Percentiles rank a stretch among this genome's conserved stretches.
Conservation (phyloP, 2,888 invertebrate species). For the Tetranychus truncatus region DNA sequence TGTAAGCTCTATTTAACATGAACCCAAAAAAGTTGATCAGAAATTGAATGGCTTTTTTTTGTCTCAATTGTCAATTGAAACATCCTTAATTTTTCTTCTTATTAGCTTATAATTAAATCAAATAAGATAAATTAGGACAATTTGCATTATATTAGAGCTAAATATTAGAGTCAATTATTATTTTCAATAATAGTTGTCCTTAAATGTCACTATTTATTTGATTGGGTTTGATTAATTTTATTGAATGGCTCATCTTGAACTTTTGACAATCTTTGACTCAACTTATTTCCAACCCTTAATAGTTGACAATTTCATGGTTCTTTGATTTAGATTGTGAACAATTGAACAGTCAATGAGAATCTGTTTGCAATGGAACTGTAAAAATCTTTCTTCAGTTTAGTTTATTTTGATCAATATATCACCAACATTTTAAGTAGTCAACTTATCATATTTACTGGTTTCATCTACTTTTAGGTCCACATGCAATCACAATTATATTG, state of each 20-base stretch:
- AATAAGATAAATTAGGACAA: too few relatives aligned
- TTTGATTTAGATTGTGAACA: not conserved
- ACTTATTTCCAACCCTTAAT: not conserved
- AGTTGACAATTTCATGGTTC: not conserved
- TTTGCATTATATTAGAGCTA: too few relatives aligned
- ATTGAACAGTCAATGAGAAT: not conserved
- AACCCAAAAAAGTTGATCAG: not conserved
- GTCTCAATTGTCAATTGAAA: too few relatives aligned
- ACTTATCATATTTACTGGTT: not conserved
- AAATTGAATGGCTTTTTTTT: not conserved
- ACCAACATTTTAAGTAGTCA: not conserved
- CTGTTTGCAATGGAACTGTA: not conserved
- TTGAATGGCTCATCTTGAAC: not conserved
- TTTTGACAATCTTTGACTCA: too few relatives aligned
- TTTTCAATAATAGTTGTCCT: too few relatives aligned
- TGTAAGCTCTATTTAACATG: too few relatives aligned
- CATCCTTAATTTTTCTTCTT: too few relatives aligned
- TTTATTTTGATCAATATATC: too few relatives aligned
- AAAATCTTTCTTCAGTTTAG: slow-evolving; percentile 7
- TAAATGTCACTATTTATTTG: not conserved
- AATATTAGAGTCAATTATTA: too few relatives aligned
- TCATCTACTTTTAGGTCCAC: slow-evolving; percentile 43
- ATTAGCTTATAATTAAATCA: too few relatives aligned
- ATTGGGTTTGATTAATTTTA: not conserved
- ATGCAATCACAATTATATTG: slow-evolving; percentile 54